phyloP scores from a whole-genome alignment of 1,140 invertebrate species.

The Listronotus oregonensis region DNA sequence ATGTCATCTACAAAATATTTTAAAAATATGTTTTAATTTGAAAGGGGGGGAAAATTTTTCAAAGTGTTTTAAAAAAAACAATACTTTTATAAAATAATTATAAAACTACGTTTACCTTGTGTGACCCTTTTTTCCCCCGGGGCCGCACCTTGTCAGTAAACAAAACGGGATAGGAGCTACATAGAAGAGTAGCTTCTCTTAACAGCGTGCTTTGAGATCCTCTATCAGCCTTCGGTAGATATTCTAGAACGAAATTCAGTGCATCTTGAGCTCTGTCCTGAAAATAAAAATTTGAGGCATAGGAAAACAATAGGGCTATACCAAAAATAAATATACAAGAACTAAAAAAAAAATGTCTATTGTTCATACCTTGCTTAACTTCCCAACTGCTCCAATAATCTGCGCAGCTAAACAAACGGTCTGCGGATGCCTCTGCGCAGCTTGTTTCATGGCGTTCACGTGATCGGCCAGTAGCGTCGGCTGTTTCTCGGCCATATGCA shows the following conservation, averaged over 20 bases:
- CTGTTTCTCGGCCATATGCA: conserved; percentile 72
- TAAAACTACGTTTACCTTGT: conserved; percentile 52
- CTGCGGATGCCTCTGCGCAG: conserved; percentile 70
- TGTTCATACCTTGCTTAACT: conserved; percentile 64
- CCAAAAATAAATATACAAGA: too few relatives aligned
- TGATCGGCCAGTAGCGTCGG: conserved; percentile 72
- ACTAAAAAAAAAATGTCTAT: not conserved
- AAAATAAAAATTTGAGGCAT: conserved; percentile 10
- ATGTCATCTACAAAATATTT: too few relatives aligned
- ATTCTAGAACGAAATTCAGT: conserved; percentile 77
- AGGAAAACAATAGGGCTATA: too few relatives aligned
- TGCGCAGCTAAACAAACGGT: conserved; percentile 69
- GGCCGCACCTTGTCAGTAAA: conserved; percentile 77
- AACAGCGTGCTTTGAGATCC: conserved; percentile 71
- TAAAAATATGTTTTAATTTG: too few relatives aligned
- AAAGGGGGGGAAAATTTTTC: too few relatives aligned
- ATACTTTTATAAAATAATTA: too few relatives aligned
- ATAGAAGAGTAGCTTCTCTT: conserved; percentile 76
- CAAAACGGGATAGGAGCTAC: conserved; percentile 74
- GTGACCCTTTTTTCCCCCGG: conserved; percentile 69
- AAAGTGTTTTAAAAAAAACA: too few relatives aligned
- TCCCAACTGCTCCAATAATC: conserved; percentile 67
- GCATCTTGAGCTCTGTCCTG: conserved; percentile 77
- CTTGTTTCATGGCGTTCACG: conserved; percentile 67
- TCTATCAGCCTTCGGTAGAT: conserved; percentile 71